Conservation (phyloP, 2,888 invertebrate genomes). For the Therioaphis trifolii region DNA sequence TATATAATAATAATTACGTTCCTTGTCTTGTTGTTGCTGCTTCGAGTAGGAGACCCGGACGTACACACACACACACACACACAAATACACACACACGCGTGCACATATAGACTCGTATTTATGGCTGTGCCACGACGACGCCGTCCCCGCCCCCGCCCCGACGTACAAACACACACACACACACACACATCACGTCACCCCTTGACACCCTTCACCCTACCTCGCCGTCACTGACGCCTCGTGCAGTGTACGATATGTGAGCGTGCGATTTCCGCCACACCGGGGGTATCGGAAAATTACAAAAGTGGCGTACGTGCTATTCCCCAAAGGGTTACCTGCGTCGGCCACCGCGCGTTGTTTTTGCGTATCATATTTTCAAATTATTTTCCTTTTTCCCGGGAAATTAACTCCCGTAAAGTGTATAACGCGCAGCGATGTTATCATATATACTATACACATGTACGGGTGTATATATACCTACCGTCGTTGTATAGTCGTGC, state of each 20-base stretch:
- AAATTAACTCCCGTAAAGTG: conserved; percentile 6
- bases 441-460: no score
- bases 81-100: background rate
- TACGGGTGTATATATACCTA: no score
- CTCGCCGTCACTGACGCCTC: no score
- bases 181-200: no score
- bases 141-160: no score
- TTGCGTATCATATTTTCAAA: conserved; percentile 55
- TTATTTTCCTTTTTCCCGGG: conserved; percentile 48
- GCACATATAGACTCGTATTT: background rate
- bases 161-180: no score
- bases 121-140: conserved; percentile 13
- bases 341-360: background rate
- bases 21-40: background rate
- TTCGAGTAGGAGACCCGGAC: no score
- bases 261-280: background rate
- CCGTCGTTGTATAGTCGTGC: background rate
- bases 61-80: background rate
- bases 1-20: conserved; percentile 45
- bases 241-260: background rate
- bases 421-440: background rate
- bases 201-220: no score
- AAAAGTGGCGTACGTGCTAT: conserved; percentile 41
- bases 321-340: conserved; percentile 50
- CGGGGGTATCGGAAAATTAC: conserved; percentile 39